Evolutionary conservation across 1,140 invertebrate genomes (phyloP).

Genomic region (Yoshiicerus persimilis): DNA sequence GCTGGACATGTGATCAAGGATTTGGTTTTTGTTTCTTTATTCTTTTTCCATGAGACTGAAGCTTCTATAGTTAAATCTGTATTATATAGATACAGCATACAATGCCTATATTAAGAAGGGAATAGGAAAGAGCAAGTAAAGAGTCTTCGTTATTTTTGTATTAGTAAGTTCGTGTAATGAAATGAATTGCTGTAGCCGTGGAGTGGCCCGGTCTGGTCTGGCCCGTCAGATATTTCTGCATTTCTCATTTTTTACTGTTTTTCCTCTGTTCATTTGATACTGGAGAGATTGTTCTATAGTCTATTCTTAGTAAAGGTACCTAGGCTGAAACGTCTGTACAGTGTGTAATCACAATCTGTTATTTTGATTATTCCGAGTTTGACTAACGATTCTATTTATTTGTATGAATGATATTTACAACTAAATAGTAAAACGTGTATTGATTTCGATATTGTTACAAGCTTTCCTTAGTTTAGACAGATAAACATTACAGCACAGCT

Average conservation of each 20-base stretch:
- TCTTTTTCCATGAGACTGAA: slow-evolving; percentile 11
- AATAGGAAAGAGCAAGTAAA: background rate
- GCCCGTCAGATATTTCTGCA: slow-evolving; percentile 24
- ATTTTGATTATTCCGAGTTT: background rate
- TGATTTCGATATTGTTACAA: background rate
- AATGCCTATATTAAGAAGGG: background rate
- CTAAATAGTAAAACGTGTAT: background rate
- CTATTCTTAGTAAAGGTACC: background rate
- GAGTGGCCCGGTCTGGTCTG: background rate
- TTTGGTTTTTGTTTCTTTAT: slow-evolving; percentile 15
- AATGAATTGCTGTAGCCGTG: too few relatives aligned
- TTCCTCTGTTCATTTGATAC: slow-evolving; percentile 14
- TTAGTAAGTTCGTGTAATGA: background rate
- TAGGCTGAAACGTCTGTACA: background rate
- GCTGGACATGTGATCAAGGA: slow-evolving; percentile 42
- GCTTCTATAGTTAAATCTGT: background rate
- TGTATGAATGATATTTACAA: background rate
- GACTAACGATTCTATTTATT: background rate
- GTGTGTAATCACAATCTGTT: background rate
- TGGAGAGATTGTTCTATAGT: background rate
- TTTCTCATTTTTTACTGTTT: slow-evolving; percentile 26
- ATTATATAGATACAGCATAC: background rate
- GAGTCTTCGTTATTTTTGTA: background rate
- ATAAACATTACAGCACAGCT: too few relatives aligned
- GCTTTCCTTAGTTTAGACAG: background rate